Evolutionary conservation across 2,888 invertebrate genomes (phyloP), one percentile per base, ranked within the genome.

Genomic region (Sinhomidia bicolor): DNA sequence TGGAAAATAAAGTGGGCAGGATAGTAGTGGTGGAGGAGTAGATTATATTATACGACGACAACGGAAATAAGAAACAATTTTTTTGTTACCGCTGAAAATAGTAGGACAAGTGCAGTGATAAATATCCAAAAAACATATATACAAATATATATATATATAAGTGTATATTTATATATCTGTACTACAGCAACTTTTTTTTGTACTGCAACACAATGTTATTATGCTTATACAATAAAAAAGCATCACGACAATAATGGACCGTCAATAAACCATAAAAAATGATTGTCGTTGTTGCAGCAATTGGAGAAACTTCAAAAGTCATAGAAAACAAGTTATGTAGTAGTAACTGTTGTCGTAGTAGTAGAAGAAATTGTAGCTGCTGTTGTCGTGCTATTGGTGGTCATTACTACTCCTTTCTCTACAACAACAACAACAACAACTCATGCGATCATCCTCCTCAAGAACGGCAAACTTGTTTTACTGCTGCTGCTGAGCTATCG

Each of bases 251-350:
- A 47, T 44, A 74, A 51, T 47, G 51, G 14, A 57, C 57, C 17
- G 54, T 57, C 54, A 54, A 78, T 78, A 78, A 78, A 54, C 32
- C 32, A 57, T 54, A 78, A 78, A 74, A 78, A 54, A 78, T 78
- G 78, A 78, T 54, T 54, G 78, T 57, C 57, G 57, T 57, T 78
- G 32, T 12, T 76, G 26, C 78, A 36, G 29, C 78, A 74, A 74
- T 44, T 57, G 32, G 20, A 78, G 78, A 78, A 78, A 78, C 78
- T 78, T 78, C 78, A 78, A 78, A 78, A 78, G 78, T 78, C 57
- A 57, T 78, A 36, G 32, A 78, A 57, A 51, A 57, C 54, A 57
- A 54, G 78, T 78, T 57, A 36, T 57, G 54, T 54, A 78, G 78
- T 57, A 54, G 17, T 20, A 78, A 20, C 78, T 9, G 20, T n/a